A percentile compares a stretch with the other conserved stretches of the same genome.
These are phyloP conservation scores for Temnothorax unifasciatus DNA, from an alignment of 2,888 invertebrate genomes.

Conservation along the genomic window DNA sequence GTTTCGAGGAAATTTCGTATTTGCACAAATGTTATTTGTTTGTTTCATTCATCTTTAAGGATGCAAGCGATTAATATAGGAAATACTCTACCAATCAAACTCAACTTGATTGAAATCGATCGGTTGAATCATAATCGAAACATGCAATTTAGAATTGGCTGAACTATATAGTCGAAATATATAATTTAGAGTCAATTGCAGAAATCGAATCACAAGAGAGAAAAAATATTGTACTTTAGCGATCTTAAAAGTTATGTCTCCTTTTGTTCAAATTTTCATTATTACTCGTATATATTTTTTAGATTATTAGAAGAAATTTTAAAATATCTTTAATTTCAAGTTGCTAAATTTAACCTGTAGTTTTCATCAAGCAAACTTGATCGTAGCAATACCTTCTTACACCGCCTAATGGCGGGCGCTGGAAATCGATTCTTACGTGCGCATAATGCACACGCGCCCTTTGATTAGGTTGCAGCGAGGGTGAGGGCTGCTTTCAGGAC, in stretches of 20 bases:
- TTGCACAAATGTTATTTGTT: neutral
- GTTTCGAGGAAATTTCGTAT: constrained; percentile 17
- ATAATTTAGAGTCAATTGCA: constrained; percentile 15
- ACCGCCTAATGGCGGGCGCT: constrained; percentile 4
- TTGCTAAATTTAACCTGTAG: neutral
- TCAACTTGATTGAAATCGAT: neutral
- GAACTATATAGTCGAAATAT: neutral
- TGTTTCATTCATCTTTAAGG: neutral
- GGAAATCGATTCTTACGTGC: constrained; percentile 36
- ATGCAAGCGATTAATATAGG: neutral
- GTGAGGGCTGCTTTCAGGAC: constrained; percentile 65
- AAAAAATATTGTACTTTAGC: neutral
- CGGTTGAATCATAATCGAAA: neutral
- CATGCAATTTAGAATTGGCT: neutral
- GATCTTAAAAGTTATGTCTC: neutral
- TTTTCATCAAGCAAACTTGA: constrained; percentile 24
- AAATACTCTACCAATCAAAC: neutral
- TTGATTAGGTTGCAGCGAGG: constrained; percentile 63
- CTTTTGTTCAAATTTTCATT: neutral
- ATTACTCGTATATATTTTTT: neutral
- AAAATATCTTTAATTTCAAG: neutral
- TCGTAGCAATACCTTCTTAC: neutral
- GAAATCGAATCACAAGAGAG: constrained; percentile 36
- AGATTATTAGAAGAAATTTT: neutral
- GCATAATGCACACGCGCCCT: constrained; percentile 52